Evolutionary conservation across 2,113 vertebrate genomes (phyloP).

Genomic region (Notiomystis cincta): DNA sequence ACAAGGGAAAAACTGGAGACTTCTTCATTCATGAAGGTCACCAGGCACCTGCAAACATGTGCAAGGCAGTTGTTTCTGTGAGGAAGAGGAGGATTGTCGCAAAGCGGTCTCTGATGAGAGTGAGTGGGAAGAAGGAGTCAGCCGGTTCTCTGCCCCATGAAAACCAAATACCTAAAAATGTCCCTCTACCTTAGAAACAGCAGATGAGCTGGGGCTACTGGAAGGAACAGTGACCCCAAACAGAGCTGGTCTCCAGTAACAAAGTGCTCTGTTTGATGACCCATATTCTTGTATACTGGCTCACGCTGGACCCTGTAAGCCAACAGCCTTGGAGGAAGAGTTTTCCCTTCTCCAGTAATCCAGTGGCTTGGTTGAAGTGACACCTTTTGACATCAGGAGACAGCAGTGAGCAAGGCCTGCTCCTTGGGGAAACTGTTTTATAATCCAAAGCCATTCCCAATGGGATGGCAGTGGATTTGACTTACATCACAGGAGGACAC

Average conservation of each 20-base stretch:
- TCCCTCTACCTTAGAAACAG: background rate
- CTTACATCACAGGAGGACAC: background rate
- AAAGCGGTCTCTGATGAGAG: background rate
- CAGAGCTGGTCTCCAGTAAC: background rate
- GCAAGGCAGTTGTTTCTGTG: slow-evolving; percentile 11
- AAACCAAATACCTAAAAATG: background rate
- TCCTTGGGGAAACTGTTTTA: background rate
- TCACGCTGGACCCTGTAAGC: background rate
- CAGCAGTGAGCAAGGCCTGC: background rate
- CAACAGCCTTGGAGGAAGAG: background rate
- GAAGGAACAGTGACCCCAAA: background rate
- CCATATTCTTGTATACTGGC: background rate
- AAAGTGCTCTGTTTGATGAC: background rate
- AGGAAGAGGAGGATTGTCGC: background rate
- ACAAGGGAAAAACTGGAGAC: background rate
- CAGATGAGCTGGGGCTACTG: background rate
- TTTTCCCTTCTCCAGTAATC: background rate
- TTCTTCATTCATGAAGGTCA: background rate
- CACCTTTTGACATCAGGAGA: background rate
- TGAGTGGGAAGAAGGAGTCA: background rate
- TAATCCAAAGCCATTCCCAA: background rate
- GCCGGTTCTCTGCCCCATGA: background rate
- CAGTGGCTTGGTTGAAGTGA: background rate
- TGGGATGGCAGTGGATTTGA: background rate
- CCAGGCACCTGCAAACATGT: background rate